phyloP scores from a whole-genome alignment of 2,888 invertebrate genomes.

The Napeogenes sylphis region DNA sequence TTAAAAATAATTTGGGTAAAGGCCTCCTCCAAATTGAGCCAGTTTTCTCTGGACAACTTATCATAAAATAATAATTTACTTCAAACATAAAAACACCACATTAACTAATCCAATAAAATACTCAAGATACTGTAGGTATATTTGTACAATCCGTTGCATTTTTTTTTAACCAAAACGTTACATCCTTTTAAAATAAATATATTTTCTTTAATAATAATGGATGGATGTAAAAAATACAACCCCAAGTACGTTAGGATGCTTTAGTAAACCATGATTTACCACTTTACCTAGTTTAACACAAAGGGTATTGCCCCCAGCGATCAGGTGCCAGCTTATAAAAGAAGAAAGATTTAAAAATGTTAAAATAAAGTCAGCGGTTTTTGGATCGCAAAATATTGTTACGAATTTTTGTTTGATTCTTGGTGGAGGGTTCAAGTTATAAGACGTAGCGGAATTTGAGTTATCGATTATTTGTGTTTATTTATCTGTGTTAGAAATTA shows the following conservation, averaged over 20 bases:
- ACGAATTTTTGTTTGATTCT: constrained; percentile 49
- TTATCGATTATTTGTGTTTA: not conserved
- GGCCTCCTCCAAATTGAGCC: too few relatives aligned
- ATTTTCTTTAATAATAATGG: not conserved
- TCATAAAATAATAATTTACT: too few relatives aligned
- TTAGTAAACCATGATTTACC: constrained; percentile 50
- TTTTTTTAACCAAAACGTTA: constrained; percentile 17
- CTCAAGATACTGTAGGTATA: too few relatives aligned
- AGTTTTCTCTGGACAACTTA: too few relatives aligned
- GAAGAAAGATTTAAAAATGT: constrained; percentile 69
- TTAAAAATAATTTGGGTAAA: too few relatives aligned
- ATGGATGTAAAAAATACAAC: constrained; percentile 16
- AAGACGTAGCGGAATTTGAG: constrained; percentile 27
- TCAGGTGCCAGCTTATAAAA: constrained; percentile 72
- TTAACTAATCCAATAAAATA: too few relatives aligned
- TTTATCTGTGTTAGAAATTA: too few relatives aligned
- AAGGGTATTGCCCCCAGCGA: constrained; percentile 65
- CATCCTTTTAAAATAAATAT: not conserved
- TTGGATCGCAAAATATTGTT: constrained; percentile 59
- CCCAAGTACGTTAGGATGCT: constrained; percentile 43
- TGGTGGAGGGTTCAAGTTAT: constrained; percentile 28
- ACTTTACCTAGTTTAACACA: constrained; percentile 57
- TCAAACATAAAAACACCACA: too few relatives aligned
- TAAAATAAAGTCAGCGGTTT: constrained; percentile 63
- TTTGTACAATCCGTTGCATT: too few relatives aligned